A percentile compares a stretch with the other conserved stretches of the same genome.
phyloP scores from a whole-genome alignment of 2,797 vertebrate genomes.

The Moxostoma hubbsi region DNA sequence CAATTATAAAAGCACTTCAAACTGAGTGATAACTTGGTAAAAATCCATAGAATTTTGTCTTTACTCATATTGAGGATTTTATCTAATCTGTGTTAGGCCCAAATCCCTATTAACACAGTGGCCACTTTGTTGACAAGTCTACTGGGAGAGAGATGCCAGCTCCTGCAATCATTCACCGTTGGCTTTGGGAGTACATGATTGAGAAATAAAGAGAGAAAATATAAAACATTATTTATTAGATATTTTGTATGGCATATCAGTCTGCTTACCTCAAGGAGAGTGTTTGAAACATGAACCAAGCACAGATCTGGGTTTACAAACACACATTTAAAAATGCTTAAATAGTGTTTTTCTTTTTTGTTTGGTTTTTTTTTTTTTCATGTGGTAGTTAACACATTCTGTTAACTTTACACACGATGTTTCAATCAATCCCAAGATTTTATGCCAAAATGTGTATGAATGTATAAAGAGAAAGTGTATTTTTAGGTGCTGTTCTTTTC shows the following conservation, averaged over 20 bases:
- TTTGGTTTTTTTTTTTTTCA: too few relatives aligned
- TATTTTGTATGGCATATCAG: constrained; percentile 75
- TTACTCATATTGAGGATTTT: constrained; percentile 69
- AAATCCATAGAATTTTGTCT: constrained; percentile 52
- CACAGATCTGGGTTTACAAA: too few relatives aligned
- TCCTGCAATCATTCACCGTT: constrained; percentile 61
- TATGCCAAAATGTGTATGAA: too few relatives aligned
- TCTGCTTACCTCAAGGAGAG: constrained; percentile 71
- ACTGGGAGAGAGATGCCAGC: constrained; percentile 67
- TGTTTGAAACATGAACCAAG: constrained; percentile 62
- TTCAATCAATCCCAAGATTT: too few relatives aligned
- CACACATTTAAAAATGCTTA: too few relatives aligned
- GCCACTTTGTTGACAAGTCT: constrained; percentile 58
- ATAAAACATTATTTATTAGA: constrained; percentile 77
- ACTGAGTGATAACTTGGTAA: constrained; percentile 62
- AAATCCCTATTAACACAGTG: constrained; percentile 21
- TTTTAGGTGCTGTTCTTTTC: too few relatives aligned
- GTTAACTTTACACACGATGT: too few relatives aligned
- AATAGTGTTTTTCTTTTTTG: too few relatives aligned
- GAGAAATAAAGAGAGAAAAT: constrained; percentile 67
- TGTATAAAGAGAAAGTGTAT: too few relatives aligned
- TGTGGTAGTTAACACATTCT: too few relatives aligned
- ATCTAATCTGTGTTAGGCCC: constrained; percentile 65
- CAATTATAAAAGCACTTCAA: constrained; percentile 35
- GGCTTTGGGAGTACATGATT: constrained; percentile 11